Evolutionary conservation across 2,888 invertebrate species (phyloP).

Genomic region (Eristalis arbustorum): DNA sequence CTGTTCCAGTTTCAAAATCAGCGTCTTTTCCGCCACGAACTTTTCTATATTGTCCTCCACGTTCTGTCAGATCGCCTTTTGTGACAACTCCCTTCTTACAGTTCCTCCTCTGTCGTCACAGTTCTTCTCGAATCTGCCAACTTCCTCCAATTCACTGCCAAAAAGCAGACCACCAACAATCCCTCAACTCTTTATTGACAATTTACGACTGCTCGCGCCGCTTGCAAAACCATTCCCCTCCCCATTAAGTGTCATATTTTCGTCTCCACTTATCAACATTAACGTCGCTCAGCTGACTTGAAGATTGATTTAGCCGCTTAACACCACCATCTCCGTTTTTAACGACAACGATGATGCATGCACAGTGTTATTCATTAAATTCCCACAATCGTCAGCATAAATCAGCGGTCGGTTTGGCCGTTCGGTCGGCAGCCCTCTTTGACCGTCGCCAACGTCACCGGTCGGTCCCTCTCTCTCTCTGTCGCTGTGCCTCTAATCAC

Average conservation of each 20-base stretch:
- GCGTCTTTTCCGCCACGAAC: too few species aligned
- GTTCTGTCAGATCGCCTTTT: too few species aligned
- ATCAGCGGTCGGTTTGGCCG: neutral
- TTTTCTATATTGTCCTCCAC: too few species aligned
- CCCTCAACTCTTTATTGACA: neutral
- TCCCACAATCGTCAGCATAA: slow-evolving; percentile 27
- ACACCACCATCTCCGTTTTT: neutral
- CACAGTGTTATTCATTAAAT: slow-evolving; percentile 23
- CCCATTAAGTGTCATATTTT: slow-evolving; percentile 3
- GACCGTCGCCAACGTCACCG: slow-evolving; percentile 1
- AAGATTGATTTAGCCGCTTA: slow-evolving; percentile 13
- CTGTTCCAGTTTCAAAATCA: too few species aligned
- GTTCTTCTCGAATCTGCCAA: too few species aligned
- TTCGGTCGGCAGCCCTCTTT: neutral
- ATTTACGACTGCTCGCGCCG: neutral
- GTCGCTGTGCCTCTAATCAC: neutral
- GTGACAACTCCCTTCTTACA: too few species aligned
- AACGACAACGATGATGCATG: slow-evolving; percentile 8
- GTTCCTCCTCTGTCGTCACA: too few species aligned
- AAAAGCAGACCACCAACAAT: too few species aligned
- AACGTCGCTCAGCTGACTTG: neutral
- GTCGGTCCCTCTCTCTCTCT: neutral
- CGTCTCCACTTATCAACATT: neutral
- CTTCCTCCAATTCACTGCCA: too few species aligned
- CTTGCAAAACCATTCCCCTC: too few species aligned